Base-by-base conservation (phyloP, 2,113 vertebrate genomes). In the Anolis sagrei region DNA sequence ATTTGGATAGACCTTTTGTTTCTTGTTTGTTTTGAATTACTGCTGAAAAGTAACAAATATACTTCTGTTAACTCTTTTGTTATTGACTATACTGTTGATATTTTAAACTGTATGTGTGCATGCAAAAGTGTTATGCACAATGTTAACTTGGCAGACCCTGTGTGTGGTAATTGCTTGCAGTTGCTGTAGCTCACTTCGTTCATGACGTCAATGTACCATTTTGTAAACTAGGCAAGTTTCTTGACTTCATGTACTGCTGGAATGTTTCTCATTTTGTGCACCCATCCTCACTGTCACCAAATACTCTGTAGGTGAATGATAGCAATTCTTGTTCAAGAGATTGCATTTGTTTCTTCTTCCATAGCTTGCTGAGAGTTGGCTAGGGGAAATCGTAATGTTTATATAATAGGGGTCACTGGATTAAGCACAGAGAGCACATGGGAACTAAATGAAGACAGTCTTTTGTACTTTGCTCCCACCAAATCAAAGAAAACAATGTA, bases 401-500 rank as follows among this genome's bases (percentile, higher is more conserved):
- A 90, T 89, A 4, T 92, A 92, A 81, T 90, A 92, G 90, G 93
- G 95, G 95, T 96, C 95, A 95, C 68, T 48, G 90, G 87, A 79
- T 90, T 88, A 76, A 92, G 91, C 21, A 49, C 91, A 66, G 87
- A 93, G 92, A 95, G 95, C 95, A 93, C 94, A 95, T 95, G 95
- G 95, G 95, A 96, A 96, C 92, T 44, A 75, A 83, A 83, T 62
- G 85, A 87, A 90, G 84, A 74, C 92, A 80, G 89, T 94, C 89
- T 73, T 84, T 87, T 91, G 91, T 92, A 90, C 93, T 94, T 76
- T 90, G 89, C 89, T 95, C 93, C 93, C 91, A 93, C 91, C 90
- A 92, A 94, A 92, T 93, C 91, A 94, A 94, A 95, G 94, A 92
- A 92, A 94, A 93, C 90, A 92, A 84, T 91, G 88, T 86, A 86